Evolutionary conservation across 2,888 invertebrate genomes (phyloP), one percentile per base, ranked within the genome.

Genomic region (Embidobia sp.): DNA sequence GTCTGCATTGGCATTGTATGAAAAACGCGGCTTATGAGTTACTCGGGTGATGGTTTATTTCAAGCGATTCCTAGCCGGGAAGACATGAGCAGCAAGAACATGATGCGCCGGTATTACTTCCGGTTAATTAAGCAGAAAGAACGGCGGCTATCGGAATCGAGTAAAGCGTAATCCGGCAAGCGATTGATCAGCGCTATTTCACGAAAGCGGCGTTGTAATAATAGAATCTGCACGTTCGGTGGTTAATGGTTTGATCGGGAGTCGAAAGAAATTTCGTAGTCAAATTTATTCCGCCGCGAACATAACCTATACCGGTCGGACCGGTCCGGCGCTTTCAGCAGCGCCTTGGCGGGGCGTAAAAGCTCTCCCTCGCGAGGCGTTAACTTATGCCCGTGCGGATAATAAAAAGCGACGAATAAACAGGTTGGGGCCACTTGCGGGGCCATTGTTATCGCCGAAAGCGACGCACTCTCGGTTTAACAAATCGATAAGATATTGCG

Each of bases 51-150:
- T n/a, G n/a, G n/a, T n/a, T n/a, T n/a, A n/a, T n/a, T n/a, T n/a
- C n/a, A n/a, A n/a, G n/a, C n/a, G n/a, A n/a, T n/a, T n/a, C n/a
- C n/a, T n/a, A n/a, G n/a, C n/a, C n/a, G n/a, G 10, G 33, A 10
- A 33, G 4, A 37, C 16, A 16, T n/a, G n/a, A 6, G 3, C 82
- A 79, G 59, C 70, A 73, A 72, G 73, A 80, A 79, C 57, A 79
- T 70, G n/a, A n/a, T 66, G 48, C 40, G 79, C 74, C 70, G 31
- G 80, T 81, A 84, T 84, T 83, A 84, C 79, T 83, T 83, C 81
- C 82, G 80, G 80, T 85, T 85, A 85, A 85, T 85, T 85, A 85
- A 84, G 78, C 79, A 81, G 82, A 77, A 79, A 78, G 79, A 72
- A 64, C 61, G 77, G 59, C 18, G 59, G 75, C 78, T n/a, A 80